phyloP scores from a whole-genome alignment of 2,888 invertebrate species.

The Polydrusus tereticollis region DNA sequence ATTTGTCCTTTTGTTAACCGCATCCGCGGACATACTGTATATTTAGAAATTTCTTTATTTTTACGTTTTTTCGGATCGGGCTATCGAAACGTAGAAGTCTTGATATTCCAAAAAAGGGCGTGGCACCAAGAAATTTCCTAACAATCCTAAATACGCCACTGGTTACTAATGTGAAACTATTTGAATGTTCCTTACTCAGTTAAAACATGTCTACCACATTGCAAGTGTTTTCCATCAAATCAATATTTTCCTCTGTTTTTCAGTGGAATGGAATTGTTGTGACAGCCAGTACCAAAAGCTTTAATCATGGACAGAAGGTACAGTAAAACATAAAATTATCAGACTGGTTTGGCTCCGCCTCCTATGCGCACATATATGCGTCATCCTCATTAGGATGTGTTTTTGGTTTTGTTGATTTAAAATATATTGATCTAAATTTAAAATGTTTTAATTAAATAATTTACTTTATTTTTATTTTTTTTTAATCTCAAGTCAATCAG shows the following conservation, averaged over 20 bases:
- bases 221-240: too few relatives aligned
- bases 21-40: too few relatives aligned
- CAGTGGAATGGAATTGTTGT: not conserved
- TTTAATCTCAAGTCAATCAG: conserved; percentile 3
- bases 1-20: too few relatives aligned
- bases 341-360: not conserved
- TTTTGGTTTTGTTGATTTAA: conserved; percentile 14
- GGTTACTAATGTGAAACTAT: too few relatives aligned
- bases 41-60: too few relatives aligned
- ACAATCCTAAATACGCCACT: too few relatives aligned
- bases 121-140: too few relatives aligned
- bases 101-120: too few relatives aligned
- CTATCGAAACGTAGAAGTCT: too few relatives aligned
- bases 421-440: not conserved
- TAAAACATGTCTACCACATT: too few relatives aligned
- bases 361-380: not conserved
- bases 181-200: too few relatives aligned
- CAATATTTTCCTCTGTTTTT: not conserved
- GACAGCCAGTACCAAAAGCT: not conserved
- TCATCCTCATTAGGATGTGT: conserved; percentile 10
- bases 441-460: not conserved
- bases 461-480: not conserved
- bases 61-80: too few relatives aligned
- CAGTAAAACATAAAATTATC: not conserved
- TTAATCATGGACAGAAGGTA: conserved; percentile 8